A percentile compares a stretch with the other conserved stretches of the same genome.
Conservation (phyloP, 2,113 vertebrate species). For the Hirundichthys speculiger region DNA sequence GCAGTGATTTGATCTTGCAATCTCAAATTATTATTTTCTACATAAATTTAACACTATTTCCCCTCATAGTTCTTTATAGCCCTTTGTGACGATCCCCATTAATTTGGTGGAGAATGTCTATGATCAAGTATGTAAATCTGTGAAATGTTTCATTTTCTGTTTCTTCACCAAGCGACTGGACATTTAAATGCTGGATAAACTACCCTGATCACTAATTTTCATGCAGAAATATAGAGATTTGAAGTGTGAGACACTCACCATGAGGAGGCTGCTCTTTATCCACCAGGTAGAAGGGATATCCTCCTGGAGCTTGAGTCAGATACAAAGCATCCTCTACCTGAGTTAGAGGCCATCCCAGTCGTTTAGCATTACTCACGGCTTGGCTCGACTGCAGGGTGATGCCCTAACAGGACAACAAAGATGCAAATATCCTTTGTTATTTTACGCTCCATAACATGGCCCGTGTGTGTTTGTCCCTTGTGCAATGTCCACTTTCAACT, state of each 20-base stretch:
- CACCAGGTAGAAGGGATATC: slow-evolving; percentile 92
- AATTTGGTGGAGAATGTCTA: no score
- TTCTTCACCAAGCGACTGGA: not conserved
- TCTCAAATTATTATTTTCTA: no score
- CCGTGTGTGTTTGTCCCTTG: not conserved
- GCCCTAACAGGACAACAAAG: slow-evolving; percentile 77
- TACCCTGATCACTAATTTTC: not conserved
- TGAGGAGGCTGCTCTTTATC: slow-evolving; percentile 79
- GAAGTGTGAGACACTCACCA: slow-evolving; percentile 75
- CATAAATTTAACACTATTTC: no score
- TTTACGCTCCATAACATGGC: not conserved
- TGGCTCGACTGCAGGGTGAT: slow-evolving; percentile 90
- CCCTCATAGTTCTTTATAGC: no score
- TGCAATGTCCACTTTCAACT: not conserved
- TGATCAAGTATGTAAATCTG: not conserved
- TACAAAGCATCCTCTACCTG: slow-evolving; percentile 84
- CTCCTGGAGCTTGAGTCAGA: slow-evolving; percentile 89
- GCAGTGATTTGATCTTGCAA: no score
- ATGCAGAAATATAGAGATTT: not conserved
- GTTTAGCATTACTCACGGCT: slow-evolving; percentile 88
- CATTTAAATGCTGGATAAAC: not conserved
- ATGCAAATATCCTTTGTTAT: not conserved
- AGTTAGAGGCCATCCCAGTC: slow-evolving; percentile 88
- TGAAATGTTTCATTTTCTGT: not conserved
- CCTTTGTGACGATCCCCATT: no score